A percentile compares a stretch with the other conserved stretches of the same genome.
Evolutionary conservation across 2,888 invertebrate species (phyloP).

Genomic region (Trichacis sp.): DNA sequence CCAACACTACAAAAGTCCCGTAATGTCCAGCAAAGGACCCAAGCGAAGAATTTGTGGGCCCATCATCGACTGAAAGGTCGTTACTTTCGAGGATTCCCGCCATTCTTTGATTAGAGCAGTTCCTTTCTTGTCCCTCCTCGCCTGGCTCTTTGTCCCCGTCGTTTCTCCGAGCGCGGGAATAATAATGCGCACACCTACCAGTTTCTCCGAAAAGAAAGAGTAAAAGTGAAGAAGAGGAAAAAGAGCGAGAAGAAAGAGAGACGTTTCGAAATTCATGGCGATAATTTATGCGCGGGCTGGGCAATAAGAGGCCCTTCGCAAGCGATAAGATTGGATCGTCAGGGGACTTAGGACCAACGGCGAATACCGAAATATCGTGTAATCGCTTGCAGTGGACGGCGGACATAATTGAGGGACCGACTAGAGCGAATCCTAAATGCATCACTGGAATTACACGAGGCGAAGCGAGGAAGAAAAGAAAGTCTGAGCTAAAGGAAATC

Average conservation of each 20-base stretch:
- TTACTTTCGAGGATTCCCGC: constrained; percentile 60
- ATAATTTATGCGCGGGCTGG: constrained; percentile 63
- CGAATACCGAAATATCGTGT: constrained; percentile 61
- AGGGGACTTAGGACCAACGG: constrained; percentile 53
- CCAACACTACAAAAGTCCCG: too few relatives aligned
- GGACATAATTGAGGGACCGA: constrained; percentile 47
- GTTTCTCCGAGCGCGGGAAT: constrained; percentile 2
- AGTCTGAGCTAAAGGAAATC: constrained; percentile 40
- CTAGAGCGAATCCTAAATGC: constrained; percentile 47
- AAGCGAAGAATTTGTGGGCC: too few relatives aligned
- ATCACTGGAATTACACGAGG: constrained; percentile 47
- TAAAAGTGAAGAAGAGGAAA: neutral
- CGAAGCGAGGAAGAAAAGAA: constrained; percentile 43
- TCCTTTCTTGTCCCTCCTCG: constrained; percentile 14
- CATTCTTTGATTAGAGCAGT: constrained; percentile 56
- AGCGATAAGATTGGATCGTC: constrained; percentile 67
- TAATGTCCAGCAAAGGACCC: too few relatives aligned
- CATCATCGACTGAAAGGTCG: too few relatives aligned
- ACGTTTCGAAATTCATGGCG: constrained; percentile 62
- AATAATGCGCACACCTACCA: constrained; percentile 20
- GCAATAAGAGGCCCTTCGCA: constrained; percentile 32
- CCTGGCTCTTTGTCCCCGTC: constrained; percentile 2
- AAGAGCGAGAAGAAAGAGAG: constrained; percentile 22
- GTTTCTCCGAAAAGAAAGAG: constrained; percentile 25
- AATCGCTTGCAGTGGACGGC: constrained; percentile 52